Conservation (phyloP, 2,888 invertebrate species). For the Parnassius smintheus region DNA sequence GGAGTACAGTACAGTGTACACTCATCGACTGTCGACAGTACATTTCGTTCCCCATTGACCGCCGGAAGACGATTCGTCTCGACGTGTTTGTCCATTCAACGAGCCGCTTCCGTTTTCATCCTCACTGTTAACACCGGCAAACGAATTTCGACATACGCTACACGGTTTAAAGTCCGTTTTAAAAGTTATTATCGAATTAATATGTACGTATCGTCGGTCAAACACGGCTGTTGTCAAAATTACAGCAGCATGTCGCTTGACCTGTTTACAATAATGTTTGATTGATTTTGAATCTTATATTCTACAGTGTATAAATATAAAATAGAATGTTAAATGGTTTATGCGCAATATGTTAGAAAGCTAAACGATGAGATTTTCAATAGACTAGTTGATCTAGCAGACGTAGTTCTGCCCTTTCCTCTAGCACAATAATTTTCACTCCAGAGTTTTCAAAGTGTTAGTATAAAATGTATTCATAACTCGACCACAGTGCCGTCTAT, state of each 20-base stretch:
- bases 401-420: no score
- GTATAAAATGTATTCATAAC: no score
- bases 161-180: not conserved
- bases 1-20: not conserved
- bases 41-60: constrained; percentile 51
- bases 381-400: no score
- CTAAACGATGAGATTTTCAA: no score
- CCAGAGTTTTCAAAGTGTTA: no score
- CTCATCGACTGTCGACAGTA: not conserved
- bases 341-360: no score
- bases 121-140: not conserved
- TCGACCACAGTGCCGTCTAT: no score
- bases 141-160: not conserved
- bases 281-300: constrained; percentile 3
- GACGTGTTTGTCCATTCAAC: constrained; percentile 61
- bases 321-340: not conserved
- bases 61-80: constrained; percentile 62
- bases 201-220: constrained; percentile 4
- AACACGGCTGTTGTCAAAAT: constrained; percentile 3
- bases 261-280: constrained; percentile 10
- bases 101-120: constrained; percentile 52
- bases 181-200: not conserved
- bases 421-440: no score
- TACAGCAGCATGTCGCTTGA: constrained; percentile 15
- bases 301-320: not conserved